Evolutionary conservation across 2,113 vertebrate species (phyloP).

Genomic region (Pterocles orientalis): DNA sequence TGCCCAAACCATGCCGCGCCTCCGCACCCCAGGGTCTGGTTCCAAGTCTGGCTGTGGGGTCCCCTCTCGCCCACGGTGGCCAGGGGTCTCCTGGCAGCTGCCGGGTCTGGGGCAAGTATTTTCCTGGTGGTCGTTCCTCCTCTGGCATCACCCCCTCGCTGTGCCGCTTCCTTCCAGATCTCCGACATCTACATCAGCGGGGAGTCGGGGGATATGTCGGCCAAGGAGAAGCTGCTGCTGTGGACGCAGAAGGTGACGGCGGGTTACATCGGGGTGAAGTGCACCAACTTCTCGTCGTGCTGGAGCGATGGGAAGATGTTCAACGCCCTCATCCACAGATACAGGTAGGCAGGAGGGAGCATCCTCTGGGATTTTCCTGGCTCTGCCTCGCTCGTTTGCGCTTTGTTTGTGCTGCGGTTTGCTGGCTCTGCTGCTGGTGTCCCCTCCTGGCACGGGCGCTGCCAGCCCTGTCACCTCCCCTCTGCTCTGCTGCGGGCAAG

Average conservation of each 20-base stretch:
- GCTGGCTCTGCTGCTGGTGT: neutral
- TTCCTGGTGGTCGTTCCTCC: neutral
- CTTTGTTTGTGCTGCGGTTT: neutral
- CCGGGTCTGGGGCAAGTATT: neutral
- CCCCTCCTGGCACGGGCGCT: neutral
- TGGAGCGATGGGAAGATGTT: conserved; percentile 98
- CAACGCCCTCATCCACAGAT: conserved; percentile 98
- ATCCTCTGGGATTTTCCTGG: neutral
- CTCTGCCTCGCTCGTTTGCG: accelerated
- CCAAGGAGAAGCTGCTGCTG: conserved; percentile 96
- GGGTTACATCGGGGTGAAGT: conserved; percentile 92
- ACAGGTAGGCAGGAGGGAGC: conserved; percentile 79
- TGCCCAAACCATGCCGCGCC: neutral
- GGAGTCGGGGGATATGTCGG: conserved; percentile 94
- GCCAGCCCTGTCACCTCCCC: neutral
- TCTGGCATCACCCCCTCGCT: neutral
- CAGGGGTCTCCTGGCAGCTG: neutral
- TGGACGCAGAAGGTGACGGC: conserved; percentile 96
- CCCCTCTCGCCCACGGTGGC: accelerated
- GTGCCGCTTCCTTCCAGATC: conserved; percentile 78
- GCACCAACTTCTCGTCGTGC: conserved; percentile 93
- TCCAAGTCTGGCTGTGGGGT: neutral
- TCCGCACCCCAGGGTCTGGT: neutral
- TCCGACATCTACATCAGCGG: conserved; percentile 98
- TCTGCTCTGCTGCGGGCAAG: neutral